Evolutionary conservation across 2,113 vertebrate genomes (phyloP), one percentile per base, ranked within the genome.

Genomic region (Pyrgilauda ruficollis): DNA sequence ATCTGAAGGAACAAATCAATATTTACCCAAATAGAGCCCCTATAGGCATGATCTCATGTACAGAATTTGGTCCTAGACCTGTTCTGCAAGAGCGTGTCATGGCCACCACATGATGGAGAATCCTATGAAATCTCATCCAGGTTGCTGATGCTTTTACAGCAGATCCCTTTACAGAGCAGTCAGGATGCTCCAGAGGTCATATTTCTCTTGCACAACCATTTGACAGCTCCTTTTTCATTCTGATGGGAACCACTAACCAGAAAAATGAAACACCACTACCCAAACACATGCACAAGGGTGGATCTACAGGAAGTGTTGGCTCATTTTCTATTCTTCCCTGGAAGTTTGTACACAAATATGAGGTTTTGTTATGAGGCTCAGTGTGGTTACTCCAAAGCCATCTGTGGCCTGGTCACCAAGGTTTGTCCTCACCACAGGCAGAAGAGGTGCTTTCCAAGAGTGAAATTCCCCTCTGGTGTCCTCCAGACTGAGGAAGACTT

Each of bases 91-190:
- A 72, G 49, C 0, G 0, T 55, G 43, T 83, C 0, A 0, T 53
- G 27, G 58, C 11, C 7, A 8, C 14, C 14, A 35, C 3, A 4
- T 6, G 18, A 33, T 16, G 11, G 17, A 77, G 26, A 79, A 50
- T 6, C 7, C 37, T n/a, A 4, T 7, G 28, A 76, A 73, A 68
- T 16, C 26, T 74, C 5, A 0, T 44, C 31, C 10, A 33, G 11
- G 28, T 59, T 75, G 39, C 26, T 81, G 46, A 15, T 27, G 41
- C 12, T 81, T 62, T 58, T 39, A 30, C 27, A 70, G 31, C 26
- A 58, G 18, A 43, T 0, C 0, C 9, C 23, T 62, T 41, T 70
- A 44, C 4, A 76, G 53, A 66, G 24, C 0, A 0, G 14, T 24
- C 35, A 84, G 35, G 20, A 50, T 39, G 30, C 16, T 31, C 39